Percentiles rank a stretch among this genome's conserved stretches.
Conservation (phyloP, 2,888 invertebrate species). For the Argynnis bischoffii region DNA sequence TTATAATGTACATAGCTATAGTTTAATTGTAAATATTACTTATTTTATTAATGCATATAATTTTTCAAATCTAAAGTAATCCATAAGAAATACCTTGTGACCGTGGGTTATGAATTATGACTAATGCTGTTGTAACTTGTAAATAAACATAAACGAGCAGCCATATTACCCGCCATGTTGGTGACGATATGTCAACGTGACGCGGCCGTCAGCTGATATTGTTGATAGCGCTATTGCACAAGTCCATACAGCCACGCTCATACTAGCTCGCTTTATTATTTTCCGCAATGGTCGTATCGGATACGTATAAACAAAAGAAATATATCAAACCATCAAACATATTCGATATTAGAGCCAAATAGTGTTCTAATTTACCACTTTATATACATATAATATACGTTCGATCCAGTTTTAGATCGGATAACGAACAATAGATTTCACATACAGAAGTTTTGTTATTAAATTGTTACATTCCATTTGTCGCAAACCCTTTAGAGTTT, state of each 20-base stretch:
- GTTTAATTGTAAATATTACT: not conserved
- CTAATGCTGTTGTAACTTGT: slow-evolving; percentile 61
- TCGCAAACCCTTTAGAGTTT: not conserved
- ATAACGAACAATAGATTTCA: slow-evolving; percentile 50
- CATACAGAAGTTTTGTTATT: slow-evolving; percentile 55
- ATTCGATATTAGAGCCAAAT: slow-evolving; percentile 9
- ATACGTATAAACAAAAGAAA: slow-evolving; percentile 22
- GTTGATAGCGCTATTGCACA: slow-evolving; percentile 44
- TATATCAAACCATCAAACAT: slow-evolving; percentile 6
- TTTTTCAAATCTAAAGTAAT: not conserved
- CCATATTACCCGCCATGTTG: slow-evolving; percentile 72
- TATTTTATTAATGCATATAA: not conserved
- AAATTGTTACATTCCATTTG: slow-evolving; percentile 47
- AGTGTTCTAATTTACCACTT: slow-evolving; percentile 23
- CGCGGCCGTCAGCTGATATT: slow-evolving; percentile 68
- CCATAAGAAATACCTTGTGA: slow-evolving; percentile 13
- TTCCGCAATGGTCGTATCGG: slow-evolving; percentile 32
- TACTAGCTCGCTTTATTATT: slow-evolving; percentile 34
- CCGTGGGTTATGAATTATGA: slow-evolving; percentile 35
- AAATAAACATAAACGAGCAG: slow-evolving; percentile 64
- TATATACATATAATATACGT: slow-evolving; percentile 21
- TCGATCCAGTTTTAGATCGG: slow-evolving; percentile 54
- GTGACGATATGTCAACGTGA: slow-evolving; percentile 63
- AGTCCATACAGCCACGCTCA: slow-evolving; percentile 32
- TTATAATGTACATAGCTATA: too few species aligned